phyloP scores from a whole-genome alignment of 53 echinoderm and acorn worm genomes.

The Arbacia lixula region DNA sequence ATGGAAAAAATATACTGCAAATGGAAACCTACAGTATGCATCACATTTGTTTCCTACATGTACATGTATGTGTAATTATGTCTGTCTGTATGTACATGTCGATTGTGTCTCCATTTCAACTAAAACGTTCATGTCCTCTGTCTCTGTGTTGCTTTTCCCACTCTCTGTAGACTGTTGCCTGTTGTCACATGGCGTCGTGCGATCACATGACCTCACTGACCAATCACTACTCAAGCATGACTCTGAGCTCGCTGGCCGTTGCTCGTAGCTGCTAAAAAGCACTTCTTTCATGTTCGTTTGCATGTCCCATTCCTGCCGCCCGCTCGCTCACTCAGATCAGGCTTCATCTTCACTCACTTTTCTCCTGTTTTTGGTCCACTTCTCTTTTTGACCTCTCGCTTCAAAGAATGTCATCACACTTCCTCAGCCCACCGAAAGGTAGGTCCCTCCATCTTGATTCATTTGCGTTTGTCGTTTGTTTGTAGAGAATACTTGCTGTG shows the following conservation, averaged over 20 bases:
- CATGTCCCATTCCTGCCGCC: slow-evolving; percentile 31
- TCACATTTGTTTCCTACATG: too few relatives aligned
- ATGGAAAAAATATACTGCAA: too few relatives aligned
- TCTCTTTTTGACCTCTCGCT: slow-evolving; percentile 7
- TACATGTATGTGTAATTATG: too few relatives aligned
- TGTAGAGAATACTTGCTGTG: too few relatives aligned
- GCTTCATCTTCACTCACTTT: slow-evolving; percentile 26
- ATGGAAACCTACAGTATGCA: too few relatives aligned
- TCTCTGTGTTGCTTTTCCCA: background rate
- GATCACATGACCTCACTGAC: background rate
- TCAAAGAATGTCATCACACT: slow-evolving; percentile 44
- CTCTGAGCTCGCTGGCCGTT: background rate
- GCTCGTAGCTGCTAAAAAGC: background rate
- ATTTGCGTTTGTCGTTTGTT: slow-evolving; percentile 13
- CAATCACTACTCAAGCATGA: slow-evolving; percentile 9
- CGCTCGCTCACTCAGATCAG: slow-evolving; percentile 33
- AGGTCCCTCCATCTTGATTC: background rate
- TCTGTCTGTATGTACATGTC: too few relatives aligned
- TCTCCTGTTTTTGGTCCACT: slow-evolving; percentile 23
- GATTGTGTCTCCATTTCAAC: background rate
- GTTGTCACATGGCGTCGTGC: background rate
- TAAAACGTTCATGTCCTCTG: background rate
- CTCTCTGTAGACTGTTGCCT: slow-evolving; percentile 1
- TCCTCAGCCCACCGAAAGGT: slow-evolving; percentile 36
- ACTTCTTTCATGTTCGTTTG: slow-evolving; percentile 15